Base-by-base conservation (phyloP, 1,140 invertebrate species). In the Papilio dardanus region DNA sequence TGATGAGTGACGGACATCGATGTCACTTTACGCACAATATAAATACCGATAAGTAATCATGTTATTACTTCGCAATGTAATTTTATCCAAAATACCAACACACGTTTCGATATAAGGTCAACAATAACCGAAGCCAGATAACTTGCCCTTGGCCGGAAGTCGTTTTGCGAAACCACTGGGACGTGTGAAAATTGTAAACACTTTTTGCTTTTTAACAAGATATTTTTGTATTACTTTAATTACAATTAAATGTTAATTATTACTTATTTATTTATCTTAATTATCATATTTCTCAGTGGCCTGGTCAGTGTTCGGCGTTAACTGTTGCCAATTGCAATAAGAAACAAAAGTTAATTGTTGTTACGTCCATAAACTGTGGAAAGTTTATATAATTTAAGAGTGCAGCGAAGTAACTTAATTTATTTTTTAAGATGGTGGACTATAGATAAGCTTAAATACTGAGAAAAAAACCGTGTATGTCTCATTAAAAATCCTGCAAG, bases 31-130 rank as follows among this genome's bases (percentile, higher is more conserved):
- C 31, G 67, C 35, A 40, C 42, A 69, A 69, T 35, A 35, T 67
- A 67, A 69, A 69, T 69, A 69, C 35, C 33, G 21, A 40, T 69
- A 69, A 69, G 33, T 69, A 69, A 69, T 69, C 31, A 69, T 33
- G 19, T 40, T 69, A 69, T 69, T 69, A 69, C 67, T 35, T 0
- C n/a, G 31, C 33, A 12, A 14, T 37, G 21, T 28, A 67, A 67
- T 69, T 69, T 37, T 69, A 40, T 24, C 67, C 67, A 69, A 69
- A 69, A 69, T 37, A 37, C 35, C 67, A 40, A 69, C 35, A 40
- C 67, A 69, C 4, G 33, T 35, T 69, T 69, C 67, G 66, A 7
- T 14, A 33, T 67, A 40, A 69, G 67, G 67, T 69, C 67, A 69
- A 33, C 67, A 40, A 40, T 69, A 69, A 35, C 33, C 33, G 67